Conservation (phyloP, 2,113 vertebrate genomes). For the Caranx ignobilis region DNA sequence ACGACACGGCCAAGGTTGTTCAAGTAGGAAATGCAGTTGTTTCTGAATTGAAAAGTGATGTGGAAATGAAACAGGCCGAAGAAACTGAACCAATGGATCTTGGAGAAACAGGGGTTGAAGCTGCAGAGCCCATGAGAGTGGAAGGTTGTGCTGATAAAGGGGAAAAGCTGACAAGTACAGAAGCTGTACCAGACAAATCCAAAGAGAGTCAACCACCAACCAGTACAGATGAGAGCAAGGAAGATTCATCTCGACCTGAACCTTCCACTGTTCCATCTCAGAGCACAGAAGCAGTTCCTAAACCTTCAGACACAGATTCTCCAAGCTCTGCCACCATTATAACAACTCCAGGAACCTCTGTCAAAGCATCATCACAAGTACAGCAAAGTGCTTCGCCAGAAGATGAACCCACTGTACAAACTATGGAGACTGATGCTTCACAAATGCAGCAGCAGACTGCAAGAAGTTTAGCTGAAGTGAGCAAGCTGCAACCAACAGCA, state of each 20-base stretch:
- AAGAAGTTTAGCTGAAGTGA: background rate
- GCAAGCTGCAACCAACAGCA: background rate
- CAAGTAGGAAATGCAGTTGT: background rate
- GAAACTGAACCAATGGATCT: background rate
- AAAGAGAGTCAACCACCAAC: background rate
- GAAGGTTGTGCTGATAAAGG: background rate
- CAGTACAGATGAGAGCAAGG: background rate
- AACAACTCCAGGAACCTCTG: background rate
- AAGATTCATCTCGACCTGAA: background rate
- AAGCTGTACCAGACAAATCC: background rate
- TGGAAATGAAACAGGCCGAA: background rate
- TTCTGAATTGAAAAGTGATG: background rate
- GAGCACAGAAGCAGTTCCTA: background rate
- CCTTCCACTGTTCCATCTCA: background rate
- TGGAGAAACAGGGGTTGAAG: background rate
- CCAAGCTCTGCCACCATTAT: background rate
- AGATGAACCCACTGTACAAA: background rate
- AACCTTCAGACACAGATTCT: background rate
- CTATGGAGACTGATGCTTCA: background rate
- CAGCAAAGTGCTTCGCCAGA: background rate
- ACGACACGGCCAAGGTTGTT: background rate
- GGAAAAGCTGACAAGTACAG: background rate
- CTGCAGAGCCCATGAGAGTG: background rate
- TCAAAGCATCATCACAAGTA: background rate
- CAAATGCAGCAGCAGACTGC: background rate